Base-by-base conservation (phyloP, 2,113 vertebrate genomes). In the Acanthisitta chloris region DNA sequence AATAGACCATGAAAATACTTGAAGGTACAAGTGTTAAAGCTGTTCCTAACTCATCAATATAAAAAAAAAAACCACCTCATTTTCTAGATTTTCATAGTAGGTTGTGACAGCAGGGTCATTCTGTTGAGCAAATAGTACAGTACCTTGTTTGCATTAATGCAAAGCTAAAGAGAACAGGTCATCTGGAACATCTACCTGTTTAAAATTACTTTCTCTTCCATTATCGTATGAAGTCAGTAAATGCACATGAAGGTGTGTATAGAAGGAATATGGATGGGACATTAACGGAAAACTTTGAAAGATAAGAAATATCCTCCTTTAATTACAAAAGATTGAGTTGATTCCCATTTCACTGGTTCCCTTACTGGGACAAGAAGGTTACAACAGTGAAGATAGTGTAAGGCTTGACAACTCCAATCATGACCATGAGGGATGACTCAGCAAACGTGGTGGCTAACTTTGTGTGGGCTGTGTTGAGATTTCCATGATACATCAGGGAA, bases 231-330 rank as follows among this genome's bases (percentile, higher is more conserved):
- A 91, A 89, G 74, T 4, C 17, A 88, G 40, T 24, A 86, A 76
- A 46, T 3, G 2, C 2, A 5, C 4, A 7, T 25, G 26, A 61
- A 88, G 19, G 20, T 17, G 51, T 57, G 19, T 0, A 0, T 21
- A 8, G 38, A 42, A 46, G 25, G 24, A 19, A 46, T 38, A 36
- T 14, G 29, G 21, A 64, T 31, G 21, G 29, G 7, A 84, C 34
- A 38, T 36, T 33, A 36, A 42, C 12, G 10, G 52, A 69, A 69
- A 77, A 45, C 57, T 51, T 17, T 31, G 26, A 83, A 86, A 66
- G 23, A 85, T 54, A 64, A 79, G 65, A 67, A 84, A 66, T 40
- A 59, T 17, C 9, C 52, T 84, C 33, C 20, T 74, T 70, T 66
- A 40, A 69, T 57, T n/a, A 70, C 24, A 83, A 86, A 86, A 66